A percentile compares a stretch with the other conserved stretches of the same genome.
Conservation (phyloP, 2,113 vertebrate species). For the Megaptera novaeangliae region DNA sequence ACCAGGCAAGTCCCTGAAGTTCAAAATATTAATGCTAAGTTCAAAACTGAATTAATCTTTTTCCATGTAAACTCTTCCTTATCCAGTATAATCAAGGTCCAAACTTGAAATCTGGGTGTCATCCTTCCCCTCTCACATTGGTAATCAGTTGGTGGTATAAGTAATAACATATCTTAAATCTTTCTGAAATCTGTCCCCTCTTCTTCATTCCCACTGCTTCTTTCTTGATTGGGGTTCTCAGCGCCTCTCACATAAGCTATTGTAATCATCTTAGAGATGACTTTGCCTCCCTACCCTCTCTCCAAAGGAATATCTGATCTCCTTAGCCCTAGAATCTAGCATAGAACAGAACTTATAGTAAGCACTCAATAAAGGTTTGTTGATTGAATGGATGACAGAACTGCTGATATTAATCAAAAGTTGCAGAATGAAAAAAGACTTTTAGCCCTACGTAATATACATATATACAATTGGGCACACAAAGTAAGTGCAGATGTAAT, state of each 20-base stretch:
- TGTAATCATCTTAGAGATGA: not conserved
- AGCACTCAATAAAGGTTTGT: not conserved
- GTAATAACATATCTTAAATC: not conserved
- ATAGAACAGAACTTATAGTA: not conserved
- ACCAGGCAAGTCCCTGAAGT: not conserved
- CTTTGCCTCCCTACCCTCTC: not conserved
- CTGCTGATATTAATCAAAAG: not conserved
- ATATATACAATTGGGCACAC: not conserved
- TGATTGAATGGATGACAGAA: not conserved
- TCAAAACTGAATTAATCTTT: slow-evolving; percentile 8
- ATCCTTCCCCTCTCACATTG: not conserved
- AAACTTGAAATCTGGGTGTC: not conserved
- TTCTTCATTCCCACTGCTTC: not conserved
- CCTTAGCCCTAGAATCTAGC: not conserved
- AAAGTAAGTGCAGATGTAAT: slow-evolving; percentile 21
- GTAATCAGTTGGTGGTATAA: not conserved
- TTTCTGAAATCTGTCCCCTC: not conserved
- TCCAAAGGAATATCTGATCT: not conserved
- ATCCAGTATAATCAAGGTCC: not conserved
- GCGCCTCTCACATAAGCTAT: not conserved
- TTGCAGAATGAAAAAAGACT: not conserved
- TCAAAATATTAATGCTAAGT: not conserved
- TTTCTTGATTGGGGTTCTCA: not conserved
- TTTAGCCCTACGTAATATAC: not conserved
- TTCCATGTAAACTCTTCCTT: not conserved